Base-by-base conservation (phyloP, 2,113 vertebrate genomes). In the Parotia lawesii region DNA sequence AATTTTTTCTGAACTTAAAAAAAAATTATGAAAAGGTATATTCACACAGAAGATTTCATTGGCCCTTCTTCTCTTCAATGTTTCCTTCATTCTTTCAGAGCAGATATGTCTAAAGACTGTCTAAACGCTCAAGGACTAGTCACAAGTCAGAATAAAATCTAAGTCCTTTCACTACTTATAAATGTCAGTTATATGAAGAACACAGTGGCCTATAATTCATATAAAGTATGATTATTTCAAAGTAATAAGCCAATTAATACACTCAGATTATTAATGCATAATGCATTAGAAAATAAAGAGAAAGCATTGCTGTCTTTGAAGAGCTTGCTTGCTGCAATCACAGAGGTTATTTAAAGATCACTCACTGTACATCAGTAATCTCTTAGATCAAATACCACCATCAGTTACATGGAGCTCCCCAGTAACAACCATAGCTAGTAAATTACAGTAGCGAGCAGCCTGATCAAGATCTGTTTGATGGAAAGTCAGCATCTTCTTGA, bases 221-320 rank as follows among this genome's bases (percentile, higher is more conserved):
- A 51, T 31, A n/a, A 91, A 72, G 14, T 53, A n/a, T 65, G 53
- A 47, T 85, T 92, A 67, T 75, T 94, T 93, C 62, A 83, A 82
- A 78, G 61, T 54, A 87, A 76, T 76, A 75, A 85, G 4, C 15
- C 62, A 88, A 85, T 79, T 88, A 93, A 57, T 76, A 61, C 9
- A 35, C 20, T 85, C 35, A 87, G 61, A 79, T 93, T 90, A 82
- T 82, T 90, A 42, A 86, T 94, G 20, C 75, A 94, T 73, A 73
- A 88, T 86, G 33, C 28, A 85, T 87, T n/a, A 82, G 45, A 44
- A 44, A 90, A 85, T 57, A 93, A 84, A 48, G 17, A 69, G 57
- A 72, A 87, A 85, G 19, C 31, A 53, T 79, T 75, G 40, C 19
- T 56, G 12, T 56, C 71, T 94, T 94, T 92, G 85, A 92, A 85